Conservation (phyloP, 2,113 vertebrate genomes). For the Bagarius yarrelli region DNA sequence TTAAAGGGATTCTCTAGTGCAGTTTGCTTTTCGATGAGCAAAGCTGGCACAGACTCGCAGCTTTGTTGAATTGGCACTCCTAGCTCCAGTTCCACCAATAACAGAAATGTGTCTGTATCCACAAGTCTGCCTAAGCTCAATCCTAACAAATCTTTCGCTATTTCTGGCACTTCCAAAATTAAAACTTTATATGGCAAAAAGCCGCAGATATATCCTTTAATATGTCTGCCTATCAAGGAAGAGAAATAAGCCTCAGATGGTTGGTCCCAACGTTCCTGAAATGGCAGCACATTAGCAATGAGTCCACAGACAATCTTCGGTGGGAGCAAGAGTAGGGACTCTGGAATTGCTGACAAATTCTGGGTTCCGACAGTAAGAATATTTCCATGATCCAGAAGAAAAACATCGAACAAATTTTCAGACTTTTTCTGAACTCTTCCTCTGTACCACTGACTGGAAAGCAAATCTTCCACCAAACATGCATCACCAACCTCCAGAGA, state of each 20-base stretch:
- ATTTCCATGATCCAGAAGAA: slow-evolving; percentile 83
- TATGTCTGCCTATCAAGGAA: slow-evolving; percentile 72
- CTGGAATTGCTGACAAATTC: slow-evolving; percentile 72
- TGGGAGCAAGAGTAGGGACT: slow-evolving; percentile 79
- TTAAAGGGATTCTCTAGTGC: slow-evolving; percentile 56
- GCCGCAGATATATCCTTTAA: slow-evolving; percentile 78
- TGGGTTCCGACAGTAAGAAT: slow-evolving; percentile 67
- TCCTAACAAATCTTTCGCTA: slow-evolving; percentile 74
- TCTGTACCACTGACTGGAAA: slow-evolving; percentile 81
- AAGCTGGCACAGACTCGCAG: slow-evolving; percentile 56
- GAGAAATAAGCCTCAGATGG: slow-evolving; percentile 78
- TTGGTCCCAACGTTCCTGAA: slow-evolving; percentile 69
- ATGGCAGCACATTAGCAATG: slow-evolving; percentile 83
- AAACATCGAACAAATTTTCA: slow-evolving; percentile 67
- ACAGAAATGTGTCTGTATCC: slow-evolving; percentile 81
- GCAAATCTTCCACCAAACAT: slow-evolving; percentile 83
- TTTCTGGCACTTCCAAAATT: slow-evolving; percentile 80
- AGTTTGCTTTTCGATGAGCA: slow-evolving; percentile 61
- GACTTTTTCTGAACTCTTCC: slow-evolving; percentile 79
- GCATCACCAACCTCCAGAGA: slow-evolving; percentile 70
- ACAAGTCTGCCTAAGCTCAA: slow-evolving; percentile 77
- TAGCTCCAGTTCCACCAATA: slow-evolving; percentile 79
- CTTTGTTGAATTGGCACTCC: slow-evolving; percentile 66
- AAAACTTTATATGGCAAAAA: slow-evolving; percentile 75
- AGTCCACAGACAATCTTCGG: slow-evolving; percentile 81